Percentiles rank a stretch among this genome's conserved stretches.
Conservation (phyloP, 2,113 vertebrate species). For the Vulpes ferrilata region DNA sequence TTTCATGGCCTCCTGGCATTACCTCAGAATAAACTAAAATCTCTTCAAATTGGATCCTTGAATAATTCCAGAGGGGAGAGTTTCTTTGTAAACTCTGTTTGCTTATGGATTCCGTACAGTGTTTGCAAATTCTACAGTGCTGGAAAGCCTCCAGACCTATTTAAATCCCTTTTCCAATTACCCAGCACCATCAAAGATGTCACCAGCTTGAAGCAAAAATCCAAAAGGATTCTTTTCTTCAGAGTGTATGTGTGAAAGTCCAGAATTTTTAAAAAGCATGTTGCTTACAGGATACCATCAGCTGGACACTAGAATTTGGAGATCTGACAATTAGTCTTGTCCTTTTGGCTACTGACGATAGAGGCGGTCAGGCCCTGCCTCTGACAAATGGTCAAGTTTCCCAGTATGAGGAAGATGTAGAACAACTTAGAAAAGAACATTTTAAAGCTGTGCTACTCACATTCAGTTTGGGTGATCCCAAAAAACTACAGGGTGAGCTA, state of each 20-base stretch:
- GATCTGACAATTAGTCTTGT: background rate
- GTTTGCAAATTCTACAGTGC: conserved; percentile 70
- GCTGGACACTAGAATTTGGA: background rate
- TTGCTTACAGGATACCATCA: background rate
- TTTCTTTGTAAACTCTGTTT: conserved; percentile 74
- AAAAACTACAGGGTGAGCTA: background rate
- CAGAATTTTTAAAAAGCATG: background rate
- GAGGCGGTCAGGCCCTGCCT: background rate
- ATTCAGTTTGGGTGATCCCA: background rate
- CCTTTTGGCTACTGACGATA: background rate
- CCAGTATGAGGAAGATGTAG: background rate
- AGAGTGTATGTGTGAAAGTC: background rate
- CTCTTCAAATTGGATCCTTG: conserved; percentile 50
- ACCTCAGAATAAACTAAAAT: conserved; percentile 61
- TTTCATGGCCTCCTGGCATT: conserved; percentile 54
- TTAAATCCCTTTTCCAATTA: conserved; percentile 71
- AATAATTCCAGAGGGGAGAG: conserved; percentile 51
- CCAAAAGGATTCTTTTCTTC: conserved; percentile 45
- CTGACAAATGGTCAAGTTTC: background rate
- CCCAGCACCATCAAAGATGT: conserved; percentile 61
- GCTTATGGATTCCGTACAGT: conserved; percentile 59
- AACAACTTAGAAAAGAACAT: conserved; percentile 28
- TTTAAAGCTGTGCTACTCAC: background rate
- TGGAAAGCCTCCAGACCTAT: conserved; percentile 59
- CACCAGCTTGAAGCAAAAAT: conserved; percentile 55